Conservation (phyloP, 2,797 vertebrate species). For the Xyrichtys novacula region DNA sequence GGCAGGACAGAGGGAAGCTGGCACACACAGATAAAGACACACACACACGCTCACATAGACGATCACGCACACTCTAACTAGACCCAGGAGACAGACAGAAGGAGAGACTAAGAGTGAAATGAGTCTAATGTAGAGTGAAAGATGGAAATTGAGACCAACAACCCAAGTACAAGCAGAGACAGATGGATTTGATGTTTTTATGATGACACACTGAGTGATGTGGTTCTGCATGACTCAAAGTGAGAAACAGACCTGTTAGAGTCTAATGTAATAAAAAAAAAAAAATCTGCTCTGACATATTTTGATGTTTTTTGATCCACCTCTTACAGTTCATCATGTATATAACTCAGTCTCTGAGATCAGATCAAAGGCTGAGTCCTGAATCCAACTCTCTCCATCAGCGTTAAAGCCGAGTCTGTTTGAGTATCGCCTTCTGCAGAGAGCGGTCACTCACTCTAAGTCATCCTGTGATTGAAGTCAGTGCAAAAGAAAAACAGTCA, state of each 20-base stretch:
- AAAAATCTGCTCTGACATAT: not conserved
- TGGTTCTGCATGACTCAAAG: not conserved
- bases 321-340: too few relatives aligned
- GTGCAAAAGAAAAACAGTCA: too few relatives aligned
- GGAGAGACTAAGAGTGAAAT: constrained; percentile 45
- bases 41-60: constrained; percentile 14
- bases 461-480: too few relatives aligned
- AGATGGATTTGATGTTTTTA: constrained; percentile 21
- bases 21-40: constrained; percentile 14
- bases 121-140: constrained; percentile 32
- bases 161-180: constrained; percentile 29
- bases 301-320: not conserved
- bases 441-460: too few relatives aligned
- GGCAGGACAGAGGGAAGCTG: constrained; percentile 57
- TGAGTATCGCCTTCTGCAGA: too few relatives aligned
- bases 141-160: constrained; percentile 40
- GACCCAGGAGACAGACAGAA: constrained; percentile 48
- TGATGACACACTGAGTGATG: not conserved
- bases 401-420: too few relatives aligned
- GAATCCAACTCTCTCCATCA: not conserved
- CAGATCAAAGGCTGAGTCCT: not conserved
- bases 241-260: not conserved
- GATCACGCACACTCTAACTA: constrained; percentile 42
- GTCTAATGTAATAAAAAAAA: not conserved
- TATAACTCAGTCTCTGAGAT: not conserved